A percentile compares a stretch with the other conserved stretches of the same genome.
phyloP scores from a whole-genome alignment of 2,113 vertebrate genomes.

The Callithrix jacchus region DNA sequence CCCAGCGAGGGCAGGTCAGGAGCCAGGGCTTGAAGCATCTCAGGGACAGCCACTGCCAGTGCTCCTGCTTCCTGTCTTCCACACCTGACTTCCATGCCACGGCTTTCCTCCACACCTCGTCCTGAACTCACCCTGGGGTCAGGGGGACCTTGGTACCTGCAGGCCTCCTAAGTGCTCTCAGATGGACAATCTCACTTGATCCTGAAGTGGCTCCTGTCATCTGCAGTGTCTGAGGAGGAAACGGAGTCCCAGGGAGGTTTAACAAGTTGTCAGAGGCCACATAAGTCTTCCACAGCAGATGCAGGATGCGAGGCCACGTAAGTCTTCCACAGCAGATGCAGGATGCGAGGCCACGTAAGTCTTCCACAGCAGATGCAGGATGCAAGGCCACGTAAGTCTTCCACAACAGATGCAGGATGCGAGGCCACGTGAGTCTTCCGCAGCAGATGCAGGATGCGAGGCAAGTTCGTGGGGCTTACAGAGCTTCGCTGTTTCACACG shows the following conservation, averaged over 20 bases:
- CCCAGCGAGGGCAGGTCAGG: not conserved
- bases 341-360: rapidly evolving
- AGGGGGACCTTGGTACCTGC: rapidly evolving
- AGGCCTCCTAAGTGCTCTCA: not conserved
- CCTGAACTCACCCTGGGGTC: rapidly evolving
- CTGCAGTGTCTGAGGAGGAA: rapidly evolving
- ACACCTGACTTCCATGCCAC: rapidly evolving
- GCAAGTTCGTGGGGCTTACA: rapidly evolving
- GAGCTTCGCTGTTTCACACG: rapidly evolving
- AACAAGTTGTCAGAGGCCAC: not conserved
- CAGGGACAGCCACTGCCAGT: rapidly evolving
- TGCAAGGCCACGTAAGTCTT: rapidly evolving
- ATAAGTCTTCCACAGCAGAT: rapidly evolving
- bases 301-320: rapidly evolving
- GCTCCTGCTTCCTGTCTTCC: rapidly evolving
- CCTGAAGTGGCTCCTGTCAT: rapidly evolving
- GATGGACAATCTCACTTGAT: rapidly evolving
- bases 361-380: rapidly evolving
- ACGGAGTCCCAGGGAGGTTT: rapidly evolving
- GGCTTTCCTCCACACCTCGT: rapidly evolving
- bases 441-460: rapidly evolving
- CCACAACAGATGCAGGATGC: rapidly evolving
- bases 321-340: rapidly evolving
- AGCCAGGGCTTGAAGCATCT: rapidly evolving
- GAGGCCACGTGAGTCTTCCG: rapidly evolving